These are phyloP conservation scores for Silurus aristotelis DNA, from an alignment of 2,797 vertebrate species.

Conservation along the genomic window DNA sequence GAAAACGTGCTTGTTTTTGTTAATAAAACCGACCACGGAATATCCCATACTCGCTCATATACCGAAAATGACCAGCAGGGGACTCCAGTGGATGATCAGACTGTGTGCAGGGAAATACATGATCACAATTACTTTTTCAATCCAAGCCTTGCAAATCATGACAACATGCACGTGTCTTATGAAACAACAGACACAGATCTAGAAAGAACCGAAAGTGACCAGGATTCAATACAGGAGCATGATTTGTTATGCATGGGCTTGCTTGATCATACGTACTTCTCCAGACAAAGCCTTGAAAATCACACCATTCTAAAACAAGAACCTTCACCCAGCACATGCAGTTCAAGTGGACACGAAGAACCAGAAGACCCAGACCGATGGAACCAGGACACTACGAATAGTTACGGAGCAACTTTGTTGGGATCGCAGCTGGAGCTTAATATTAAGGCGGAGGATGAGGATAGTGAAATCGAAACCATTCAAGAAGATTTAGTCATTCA, in stretches of 20 bases:
- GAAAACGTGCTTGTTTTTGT: slow-evolving; percentile 6
- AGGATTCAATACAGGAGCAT: background rate
- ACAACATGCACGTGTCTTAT: background rate
- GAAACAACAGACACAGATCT: background rate
- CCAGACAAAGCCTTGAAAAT: background rate
- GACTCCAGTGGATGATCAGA: background rate
- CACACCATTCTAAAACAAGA: background rate
- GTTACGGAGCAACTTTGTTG: background rate
- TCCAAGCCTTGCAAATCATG: background rate
- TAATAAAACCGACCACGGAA: background rate
- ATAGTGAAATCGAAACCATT: background rate
- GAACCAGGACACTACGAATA: background rate
- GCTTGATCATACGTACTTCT: slow-evolving; percentile 23
- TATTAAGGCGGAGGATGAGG: background rate
- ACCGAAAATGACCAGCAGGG: background rate
- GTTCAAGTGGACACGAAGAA: background rate
- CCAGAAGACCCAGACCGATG: too few relatives aligned
- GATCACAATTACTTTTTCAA: slow-evolving; percentile 16
- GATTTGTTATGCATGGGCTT: background rate
- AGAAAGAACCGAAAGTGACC: background rate
- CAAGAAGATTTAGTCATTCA: slow-evolving; percentile 22
- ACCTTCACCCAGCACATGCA: background rate
- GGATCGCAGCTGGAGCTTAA: background rate
- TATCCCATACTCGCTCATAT: background rate
- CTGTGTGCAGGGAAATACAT: too few relatives aligned